Percentiles rank a stretch among this genome's conserved stretches.
Conservation (phyloP, 2,888 invertebrate genomes). For the Melieria picta region DNA sequence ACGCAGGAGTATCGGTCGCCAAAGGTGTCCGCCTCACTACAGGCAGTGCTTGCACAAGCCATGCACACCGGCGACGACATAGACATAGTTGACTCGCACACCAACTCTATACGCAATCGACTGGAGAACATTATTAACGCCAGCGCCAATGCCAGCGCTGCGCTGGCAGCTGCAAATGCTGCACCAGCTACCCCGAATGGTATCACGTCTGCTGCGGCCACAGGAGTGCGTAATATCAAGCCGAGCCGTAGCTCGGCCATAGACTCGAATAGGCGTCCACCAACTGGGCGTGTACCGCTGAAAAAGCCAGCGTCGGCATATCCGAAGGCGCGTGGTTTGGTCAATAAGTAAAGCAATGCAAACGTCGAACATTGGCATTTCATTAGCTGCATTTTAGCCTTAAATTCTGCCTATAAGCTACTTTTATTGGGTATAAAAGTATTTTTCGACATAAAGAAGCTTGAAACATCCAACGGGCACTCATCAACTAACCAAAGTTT, state of each 20-base stretch:
- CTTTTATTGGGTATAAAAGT: too few species aligned
- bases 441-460: too few species aligned
- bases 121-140: constrained; percentile 65
- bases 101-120: constrained; percentile 63
- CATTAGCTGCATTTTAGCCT: too few species aligned
- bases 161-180: constrained; percentile 27
- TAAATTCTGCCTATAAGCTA: too few species aligned
- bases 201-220: constrained; percentile 36
- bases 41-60: constrained; percentile 66
- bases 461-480: too few species aligned
- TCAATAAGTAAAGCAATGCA: constrained; percentile 59
- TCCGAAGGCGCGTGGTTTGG: constrained; percentile 65
- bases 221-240: constrained; percentile 54
- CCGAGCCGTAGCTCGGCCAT: constrained; percentile 55
- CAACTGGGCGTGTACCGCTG: constrained; percentile 53
- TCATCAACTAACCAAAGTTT: too few species aligned
- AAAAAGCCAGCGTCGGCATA: constrained; percentile 66
- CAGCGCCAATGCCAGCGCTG: constrained; percentile 54
- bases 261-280: constrained; percentile 62
- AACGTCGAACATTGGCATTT: neutral
- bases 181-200: constrained; percentile 37
- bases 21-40: constrained; percentile 65
- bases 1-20: constrained; percentile 66
- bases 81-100: constrained; percentile 63
- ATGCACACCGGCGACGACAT: constrained; percentile 66